These are phyloP conservation scores for Drosophila quasianomalipes DNA, from an alignment of 2,888 invertebrate genomes.

Conservation along the genomic window DNA sequence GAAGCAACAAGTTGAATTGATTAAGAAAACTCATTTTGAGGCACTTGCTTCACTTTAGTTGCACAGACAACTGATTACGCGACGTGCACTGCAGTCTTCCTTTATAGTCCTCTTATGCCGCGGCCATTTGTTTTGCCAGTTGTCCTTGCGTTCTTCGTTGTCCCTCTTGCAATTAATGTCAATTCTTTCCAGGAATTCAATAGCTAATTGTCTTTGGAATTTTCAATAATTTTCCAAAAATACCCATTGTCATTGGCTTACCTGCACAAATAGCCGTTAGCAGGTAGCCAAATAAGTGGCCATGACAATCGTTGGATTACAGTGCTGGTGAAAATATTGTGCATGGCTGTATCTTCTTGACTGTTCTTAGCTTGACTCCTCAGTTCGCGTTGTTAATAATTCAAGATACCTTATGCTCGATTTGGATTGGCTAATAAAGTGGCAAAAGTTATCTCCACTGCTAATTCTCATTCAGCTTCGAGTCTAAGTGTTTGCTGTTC, in stretches of 20 bases:
- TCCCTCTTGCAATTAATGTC: constrained; percentile 42
- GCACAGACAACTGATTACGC: constrained; percentile 29
- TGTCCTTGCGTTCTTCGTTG: constrained; percentile 13
- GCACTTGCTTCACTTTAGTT: constrained; percentile 28
- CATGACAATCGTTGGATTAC: constrained; percentile 38
- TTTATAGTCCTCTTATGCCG: constrained; percentile 38
- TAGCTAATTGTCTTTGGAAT: constrained; percentile 22
- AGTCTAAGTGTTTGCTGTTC: background rate
- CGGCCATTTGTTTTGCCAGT: constrained; percentile 18
- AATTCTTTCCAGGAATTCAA: constrained; percentile 58
- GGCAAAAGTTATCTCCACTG: constrained; percentile 19
- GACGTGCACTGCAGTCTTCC: background rate
- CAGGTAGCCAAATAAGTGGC: constrained; percentile 53
- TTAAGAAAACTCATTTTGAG: constrained; percentile 44
- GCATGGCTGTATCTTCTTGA: constrained; percentile 4
- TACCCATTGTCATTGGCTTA: constrained; percentile 31
- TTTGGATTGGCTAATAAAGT: constrained; percentile 21
- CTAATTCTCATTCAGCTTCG: constrained; percentile 2
- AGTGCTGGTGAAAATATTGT: constrained; percentile 47
- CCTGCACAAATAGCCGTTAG: constrained; percentile 40
- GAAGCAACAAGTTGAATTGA: constrained; percentile 24
- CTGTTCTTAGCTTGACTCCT: constrained; percentile 2
- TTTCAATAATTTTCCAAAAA: constrained; percentile 37
- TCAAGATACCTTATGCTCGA: constrained; percentile 1
- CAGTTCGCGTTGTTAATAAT: background rate